Evolutionary conservation across 2,113 vertebrate genomes (phyloP).

Genomic region (Erpornis zantholeuca): DNA sequence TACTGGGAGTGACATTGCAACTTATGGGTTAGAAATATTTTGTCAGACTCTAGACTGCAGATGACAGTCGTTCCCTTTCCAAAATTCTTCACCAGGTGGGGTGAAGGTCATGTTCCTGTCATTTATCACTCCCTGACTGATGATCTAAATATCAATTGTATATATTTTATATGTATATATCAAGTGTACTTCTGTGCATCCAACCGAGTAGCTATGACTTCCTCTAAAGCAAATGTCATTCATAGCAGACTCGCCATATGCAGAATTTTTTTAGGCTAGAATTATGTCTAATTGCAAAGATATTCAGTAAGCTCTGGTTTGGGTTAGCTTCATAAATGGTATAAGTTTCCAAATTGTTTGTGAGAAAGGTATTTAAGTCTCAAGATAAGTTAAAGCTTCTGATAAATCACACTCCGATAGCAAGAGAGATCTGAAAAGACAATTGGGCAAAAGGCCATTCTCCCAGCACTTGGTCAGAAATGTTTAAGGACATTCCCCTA

Average conservation of each 20-base stretch:
- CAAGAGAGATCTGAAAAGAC: not conserved
- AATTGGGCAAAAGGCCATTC: not conserved
- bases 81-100: not conserved
- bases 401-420: not conserved
- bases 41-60: not conserved
- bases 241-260: rapidly evolving
- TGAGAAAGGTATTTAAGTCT: not conserved
- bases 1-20: not conserved
- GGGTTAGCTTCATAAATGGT: not conserved
- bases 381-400: not conserved
- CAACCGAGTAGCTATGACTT: not conserved
- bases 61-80: not conserved
- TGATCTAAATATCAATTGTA: not conserved
- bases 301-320: not conserved
- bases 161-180: not conserved
- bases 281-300: not conserved
- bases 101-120: not conserved
- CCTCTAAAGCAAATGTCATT: not conserved
- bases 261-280: not conserved
- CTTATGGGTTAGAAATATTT: not conserved
- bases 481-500: not conserved
- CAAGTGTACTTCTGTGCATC: not conserved
- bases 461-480: not conserved
- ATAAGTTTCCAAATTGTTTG: not conserved
- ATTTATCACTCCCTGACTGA: not conserved